Evolutionary conservation across 2,113 vertebrate species (phyloP).

Genomic region (Alectura lathami): DNA sequence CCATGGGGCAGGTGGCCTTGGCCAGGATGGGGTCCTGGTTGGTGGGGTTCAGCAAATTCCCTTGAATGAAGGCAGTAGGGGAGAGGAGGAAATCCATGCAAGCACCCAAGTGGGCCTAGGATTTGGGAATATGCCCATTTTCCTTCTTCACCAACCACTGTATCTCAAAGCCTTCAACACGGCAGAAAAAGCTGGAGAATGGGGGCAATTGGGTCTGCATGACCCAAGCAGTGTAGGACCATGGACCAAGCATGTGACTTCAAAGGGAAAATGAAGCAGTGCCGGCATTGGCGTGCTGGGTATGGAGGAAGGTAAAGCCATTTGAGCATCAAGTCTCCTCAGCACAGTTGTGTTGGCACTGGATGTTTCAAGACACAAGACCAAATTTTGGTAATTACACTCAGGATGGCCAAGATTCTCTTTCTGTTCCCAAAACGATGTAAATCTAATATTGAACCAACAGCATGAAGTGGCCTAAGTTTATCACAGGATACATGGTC

Average conservation of each 20-base stretch:
- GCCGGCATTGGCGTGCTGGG: not conserved
- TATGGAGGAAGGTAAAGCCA: not conserved
- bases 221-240: not conserved
- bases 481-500: not conserved
- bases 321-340: not conserved
- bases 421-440: not conserved
- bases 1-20: fast-evolving
- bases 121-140: not conserved
- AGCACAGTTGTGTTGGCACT: not conserved
- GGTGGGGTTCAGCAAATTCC: not conserved
- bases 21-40: not conserved
- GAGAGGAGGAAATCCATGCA: not conserved
- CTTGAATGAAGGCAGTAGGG: not conserved
- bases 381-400: not conserved
- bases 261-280: not conserved
- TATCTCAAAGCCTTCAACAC: not conserved
- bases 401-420: not conserved
- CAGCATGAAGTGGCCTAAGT: not conserved
- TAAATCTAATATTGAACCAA: slow-evolving; percentile 1
- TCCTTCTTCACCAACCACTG: not conserved
- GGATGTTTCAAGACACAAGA: not conserved
- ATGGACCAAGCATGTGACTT: not conserved
- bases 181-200: not conserved
- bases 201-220: not conserved
- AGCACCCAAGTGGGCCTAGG: fast-evolving